Conservation (phyloP, 2,888 invertebrate genomes). For the Rhogogaster chlorosoma region DNA sequence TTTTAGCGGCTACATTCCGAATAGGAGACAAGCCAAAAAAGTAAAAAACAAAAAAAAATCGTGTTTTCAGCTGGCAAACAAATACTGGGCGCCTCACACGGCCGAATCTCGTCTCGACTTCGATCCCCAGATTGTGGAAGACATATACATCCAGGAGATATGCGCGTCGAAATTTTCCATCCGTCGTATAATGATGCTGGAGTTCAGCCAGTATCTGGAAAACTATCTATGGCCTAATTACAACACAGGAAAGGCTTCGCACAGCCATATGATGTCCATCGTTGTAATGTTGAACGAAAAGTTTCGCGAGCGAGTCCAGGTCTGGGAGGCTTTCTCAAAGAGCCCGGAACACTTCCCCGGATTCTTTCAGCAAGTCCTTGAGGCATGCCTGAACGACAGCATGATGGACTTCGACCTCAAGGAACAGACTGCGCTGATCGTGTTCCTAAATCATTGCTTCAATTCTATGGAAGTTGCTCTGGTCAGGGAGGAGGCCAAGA, state of each 20-base stretch:
- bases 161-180: constrained; percentile 90
- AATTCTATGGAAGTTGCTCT: constrained; percentile 98
- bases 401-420: constrained; percentile 78
- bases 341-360: constrained; percentile 88
- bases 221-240: constrained; percentile 99
- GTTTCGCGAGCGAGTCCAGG: constrained; percentile 96
- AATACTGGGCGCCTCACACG: constrained; percentile 96
- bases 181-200: constrained; percentile 96
- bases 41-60: no score
- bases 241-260: constrained; percentile 85
- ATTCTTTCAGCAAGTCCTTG: constrained; percentile 91
- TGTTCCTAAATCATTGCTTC: constrained; percentile 97
- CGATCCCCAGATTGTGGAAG: constrained; percentile 90
- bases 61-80: constrained; percentile 89
- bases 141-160: constrained; percentile 94
- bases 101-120: constrained; percentile 86
- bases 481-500: constrained; percentile 94
- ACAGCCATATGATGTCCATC: constrained; percentile 97
- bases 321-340: constrained; percentile 95
- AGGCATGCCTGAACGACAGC: constrained; percentile 85
- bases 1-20: no score
- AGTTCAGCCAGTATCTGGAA: constrained; percentile 98
- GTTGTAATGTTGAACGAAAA: constrained; percentile 99
- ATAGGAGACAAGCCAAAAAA: no score
- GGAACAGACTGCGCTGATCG: constrained; percentile 93